Evolutionary conservation across 1,140 invertebrate genomes (phyloP).

Genomic region (Tetramorium alpestre): DNA sequence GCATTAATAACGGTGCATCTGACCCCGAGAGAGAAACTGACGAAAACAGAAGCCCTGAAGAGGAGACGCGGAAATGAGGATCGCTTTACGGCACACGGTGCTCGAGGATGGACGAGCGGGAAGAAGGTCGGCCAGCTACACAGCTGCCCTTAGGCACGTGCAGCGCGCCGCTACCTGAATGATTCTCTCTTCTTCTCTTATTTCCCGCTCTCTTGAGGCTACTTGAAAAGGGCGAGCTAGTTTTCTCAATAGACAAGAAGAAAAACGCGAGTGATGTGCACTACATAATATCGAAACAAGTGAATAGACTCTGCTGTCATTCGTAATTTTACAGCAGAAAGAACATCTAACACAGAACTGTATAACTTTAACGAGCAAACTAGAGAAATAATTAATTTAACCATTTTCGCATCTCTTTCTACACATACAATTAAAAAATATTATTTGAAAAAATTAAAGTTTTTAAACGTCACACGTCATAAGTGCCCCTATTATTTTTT

Average conservation of each 20-base stretch:
- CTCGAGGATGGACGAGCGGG: conserved; percentile 41
- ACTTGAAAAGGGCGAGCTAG: conserved; percentile 17
- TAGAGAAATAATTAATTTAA: not conserved
- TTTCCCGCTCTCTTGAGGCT: conserved; percentile 11
- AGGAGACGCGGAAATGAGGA: conserved; percentile 76
- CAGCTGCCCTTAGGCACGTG: conserved; percentile 77
- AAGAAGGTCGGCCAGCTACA: conserved; percentile 63
- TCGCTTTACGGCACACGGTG: conserved; percentile 72
- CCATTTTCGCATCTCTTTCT: not conserved
- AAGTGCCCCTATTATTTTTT: no score
- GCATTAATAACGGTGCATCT: conserved; percentile 67
- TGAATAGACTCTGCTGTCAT: not conserved
- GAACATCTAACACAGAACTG: not conserved
- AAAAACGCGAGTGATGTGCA: conserved; percentile 11
- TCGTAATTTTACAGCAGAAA: not conserved
- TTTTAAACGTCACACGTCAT: no score
- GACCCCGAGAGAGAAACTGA: conserved; percentile 56
- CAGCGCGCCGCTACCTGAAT: conserved; percentile 63
- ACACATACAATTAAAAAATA: not conserved
- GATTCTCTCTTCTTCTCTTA: conserved; percentile 32
- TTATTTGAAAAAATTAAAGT: not conserved
- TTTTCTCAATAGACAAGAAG: conserved; percentile 2
- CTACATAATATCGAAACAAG: not conserved
- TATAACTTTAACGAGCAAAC: not conserved
- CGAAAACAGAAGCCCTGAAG: conserved; percentile 66